phyloP scores from a whole-genome alignment of 2,888 invertebrate species.

The Eupithecia inturbata region DNA sequence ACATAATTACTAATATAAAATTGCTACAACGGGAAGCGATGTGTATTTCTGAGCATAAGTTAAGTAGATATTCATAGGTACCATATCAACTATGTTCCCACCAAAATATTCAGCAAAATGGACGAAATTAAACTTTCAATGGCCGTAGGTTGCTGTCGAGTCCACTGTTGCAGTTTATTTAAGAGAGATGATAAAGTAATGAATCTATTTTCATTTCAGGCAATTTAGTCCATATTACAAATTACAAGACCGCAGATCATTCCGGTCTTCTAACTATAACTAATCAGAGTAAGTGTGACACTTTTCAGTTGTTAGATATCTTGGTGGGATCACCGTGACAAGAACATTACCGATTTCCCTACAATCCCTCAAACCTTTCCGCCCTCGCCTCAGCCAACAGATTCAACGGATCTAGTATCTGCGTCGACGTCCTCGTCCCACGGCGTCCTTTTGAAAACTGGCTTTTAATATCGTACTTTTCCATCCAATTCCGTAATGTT shows the following conservation, averaged over 20 bases:
- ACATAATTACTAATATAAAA: neutral
- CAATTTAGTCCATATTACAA: too few relatives aligned
- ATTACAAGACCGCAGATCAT: too few relatives aligned
- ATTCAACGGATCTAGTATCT: slow-evolving; percentile 72
- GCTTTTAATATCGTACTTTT: slow-evolving; percentile 82
- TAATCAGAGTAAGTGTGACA: too few relatives aligned
- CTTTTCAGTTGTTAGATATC: neutral
- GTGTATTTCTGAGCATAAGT: neutral
- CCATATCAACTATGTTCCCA: neutral
- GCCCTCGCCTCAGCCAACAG: slow-evolving; percentile 67
- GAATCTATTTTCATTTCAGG: too few relatives aligned
- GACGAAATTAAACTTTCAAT: neutral
- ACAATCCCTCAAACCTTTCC: slow-evolving; percentile 52
- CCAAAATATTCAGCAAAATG: neutral
- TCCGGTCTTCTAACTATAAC: too few relatives aligned
- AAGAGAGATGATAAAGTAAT: too few relatives aligned
- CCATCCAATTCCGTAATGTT: slow-evolving; percentile 84
- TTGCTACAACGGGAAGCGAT: neutral
- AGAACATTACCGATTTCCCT: neutral
- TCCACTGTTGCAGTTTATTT: too few relatives aligned
- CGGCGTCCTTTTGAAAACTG: slow-evolving; percentile 80
- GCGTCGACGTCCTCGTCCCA: slow-evolving; percentile 63
- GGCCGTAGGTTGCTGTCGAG: too few relatives aligned
- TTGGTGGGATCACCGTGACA: neutral
- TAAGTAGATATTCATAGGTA: neutral